Percentiles rank a stretch among this genome's conserved stretches.
phyloP scores from a whole-genome alignment of 1,140 invertebrate genomes.

The Aphidius gifuensis region DNA sequence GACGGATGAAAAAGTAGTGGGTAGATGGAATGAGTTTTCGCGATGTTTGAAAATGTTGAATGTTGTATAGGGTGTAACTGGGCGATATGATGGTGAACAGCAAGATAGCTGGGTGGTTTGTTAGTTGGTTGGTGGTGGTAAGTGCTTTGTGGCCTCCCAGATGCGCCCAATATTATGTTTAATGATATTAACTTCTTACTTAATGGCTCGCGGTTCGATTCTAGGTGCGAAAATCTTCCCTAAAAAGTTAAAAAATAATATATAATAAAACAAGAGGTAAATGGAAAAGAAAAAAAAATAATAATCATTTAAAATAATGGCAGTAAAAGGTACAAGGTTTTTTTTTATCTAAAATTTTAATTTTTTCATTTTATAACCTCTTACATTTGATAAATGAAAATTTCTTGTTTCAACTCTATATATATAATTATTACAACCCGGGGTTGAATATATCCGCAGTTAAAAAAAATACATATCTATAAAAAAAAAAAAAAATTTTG shows the following conservation, averaged over 20 bases:
- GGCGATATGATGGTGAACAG: constrained; percentile 4
- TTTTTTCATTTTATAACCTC: constrained; percentile 11
- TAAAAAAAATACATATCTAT: no score
- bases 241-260: constrained; percentile 1
- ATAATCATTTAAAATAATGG: not conserved
- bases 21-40: constrained; percentile 25
- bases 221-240: constrained; percentile 46
- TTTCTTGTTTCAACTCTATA: not conserved
- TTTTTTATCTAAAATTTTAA: constrained; percentile 5
- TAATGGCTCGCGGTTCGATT: constrained; percentile 57
- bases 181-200: constrained; percentile 59
- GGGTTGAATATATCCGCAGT: constrained; percentile 14
- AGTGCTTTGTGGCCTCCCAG: constrained; percentile 55
- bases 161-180: constrained; percentile 58
- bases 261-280: not conserved
- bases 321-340: not conserved
- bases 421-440: constrained; percentile 17
- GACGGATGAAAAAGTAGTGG: constrained; percentile 20
- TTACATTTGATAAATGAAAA: constrained; percentile 14
- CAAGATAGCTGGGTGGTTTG: no score
- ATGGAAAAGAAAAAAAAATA: constrained; percentile 7
- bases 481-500: constrained; percentile 27
- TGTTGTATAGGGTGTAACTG: constrained; percentile 12
- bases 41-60: constrained; percentile 28
- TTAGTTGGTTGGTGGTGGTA: constrained; percentile 35